Percentiles rank a stretch among this genome's conserved stretches.
Evolutionary conservation across 2,888 invertebrate genomes (phyloP).

Genomic region (Tachina fera): DNA sequence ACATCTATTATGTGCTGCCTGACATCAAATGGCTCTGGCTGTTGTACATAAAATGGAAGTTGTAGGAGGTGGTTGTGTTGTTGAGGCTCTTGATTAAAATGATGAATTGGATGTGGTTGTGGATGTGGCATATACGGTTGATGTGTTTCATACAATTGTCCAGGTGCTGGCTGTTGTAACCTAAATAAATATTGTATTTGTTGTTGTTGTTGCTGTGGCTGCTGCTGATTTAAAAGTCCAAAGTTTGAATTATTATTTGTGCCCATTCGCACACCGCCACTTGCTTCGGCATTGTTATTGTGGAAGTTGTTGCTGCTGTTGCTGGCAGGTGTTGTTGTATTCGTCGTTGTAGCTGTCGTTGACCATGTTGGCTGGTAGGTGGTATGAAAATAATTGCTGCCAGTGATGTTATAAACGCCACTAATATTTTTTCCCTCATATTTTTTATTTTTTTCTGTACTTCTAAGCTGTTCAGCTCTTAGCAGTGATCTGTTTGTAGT

Average conservation of each 20-base stretch:
- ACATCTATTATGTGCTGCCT: slow-evolving; percentile 37
- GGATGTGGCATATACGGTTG: slow-evolving; percentile 7
- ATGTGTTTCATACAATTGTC: slow-evolving; percentile 31
- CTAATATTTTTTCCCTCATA: slow-evolving; percentile 50
- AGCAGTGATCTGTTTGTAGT: slow-evolving; percentile 10
- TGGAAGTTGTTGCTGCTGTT: neutral
- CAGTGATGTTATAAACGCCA: slow-evolving; percentile 31
- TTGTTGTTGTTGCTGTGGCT: slow-evolving; percentile 40
- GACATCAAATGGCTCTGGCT: slow-evolving; percentile 50
- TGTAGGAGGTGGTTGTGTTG: slow-evolving; percentile 33
- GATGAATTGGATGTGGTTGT: slow-evolving; percentile 34
- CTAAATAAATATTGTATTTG: slow-evolving; percentile 30
- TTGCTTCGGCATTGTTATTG: neutral
- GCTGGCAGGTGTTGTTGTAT: slow-evolving; percentile 37
- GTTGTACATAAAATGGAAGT: slow-evolving; percentile 39
- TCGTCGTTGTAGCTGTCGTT: slow-evolving; percentile 49
- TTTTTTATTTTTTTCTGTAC: slow-evolving; percentile 26
- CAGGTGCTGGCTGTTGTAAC: slow-evolving; percentile 38
- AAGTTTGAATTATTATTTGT: slow-evolving; percentile 57
- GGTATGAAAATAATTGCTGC: slow-evolving; percentile 42
- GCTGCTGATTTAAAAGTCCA: slow-evolving; percentile 67
- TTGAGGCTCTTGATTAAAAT: slow-evolving; percentile 26
- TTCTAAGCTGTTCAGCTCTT: slow-evolving; percentile 20
- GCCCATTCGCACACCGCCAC: slow-evolving; percentile 1
- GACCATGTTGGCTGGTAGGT: slow-evolving; percentile 45